Evolutionary conservation across 2,888 invertebrate species (phyloP), one percentile per base, ranked within the genome.

Genomic region (Blera fallax): DNA sequence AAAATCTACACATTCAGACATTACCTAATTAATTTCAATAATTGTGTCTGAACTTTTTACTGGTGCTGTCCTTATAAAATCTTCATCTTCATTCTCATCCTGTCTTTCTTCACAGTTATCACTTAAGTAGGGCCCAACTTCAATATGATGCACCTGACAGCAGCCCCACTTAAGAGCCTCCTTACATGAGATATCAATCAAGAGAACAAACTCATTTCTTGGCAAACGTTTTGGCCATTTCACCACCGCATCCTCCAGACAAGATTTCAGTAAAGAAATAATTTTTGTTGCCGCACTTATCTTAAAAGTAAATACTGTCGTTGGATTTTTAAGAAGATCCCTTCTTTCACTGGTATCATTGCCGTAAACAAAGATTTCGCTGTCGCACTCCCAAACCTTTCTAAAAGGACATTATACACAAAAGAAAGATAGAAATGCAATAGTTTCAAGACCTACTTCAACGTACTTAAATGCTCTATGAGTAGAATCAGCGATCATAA

Each of bases 141-240:
- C 89, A 65, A 90, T 85, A 8, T 87, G 88, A 58, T 89, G 89
- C 1, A 88, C 85, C 43, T 88, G 88, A n/a, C 87, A 88, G 77
- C 90, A 89, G 16, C 89, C 90, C 89, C 89, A 89, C 81, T 89
- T 89, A 48, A 87, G 82, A 7, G 90, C 89, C 72, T 89, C 89
- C 24, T 87, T 88, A 64, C 90, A 89, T 0, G 72, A 67, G 11
- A 90, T 88, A 70, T 88, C 87, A 48, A 90, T 82, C 27, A 85
- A 87, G 5, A 89, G 87, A 2, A 88, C 87, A 78, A 90, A 90
- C 18, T 87, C 90, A 45, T 87, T 88, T 21, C 10, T 78, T 3
- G 88, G 89, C 78, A 89, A 89, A 21, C 87, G 87, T 0, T 62
- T 2, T 21, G 87, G 87, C 87, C 88, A 87, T 3, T 88, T 52